phyloP scores from a whole-genome alignment of 2,797 vertebrate genomes.

The Sitta carolinensis region DNA sequence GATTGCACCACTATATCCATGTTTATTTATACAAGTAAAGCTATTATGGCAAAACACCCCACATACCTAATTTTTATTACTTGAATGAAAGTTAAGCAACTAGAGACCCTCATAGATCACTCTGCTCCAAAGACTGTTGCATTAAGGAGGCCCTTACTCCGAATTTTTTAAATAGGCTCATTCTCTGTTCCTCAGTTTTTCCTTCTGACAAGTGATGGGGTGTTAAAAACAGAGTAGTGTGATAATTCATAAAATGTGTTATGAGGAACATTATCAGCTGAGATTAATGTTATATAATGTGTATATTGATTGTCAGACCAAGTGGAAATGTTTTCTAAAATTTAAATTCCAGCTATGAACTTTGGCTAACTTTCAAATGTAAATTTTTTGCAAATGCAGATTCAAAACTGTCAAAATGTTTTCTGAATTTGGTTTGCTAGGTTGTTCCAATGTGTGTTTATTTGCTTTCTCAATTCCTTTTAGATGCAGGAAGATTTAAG shows the following conservation, averaged over 20 bases:
- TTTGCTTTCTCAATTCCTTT: not conserved
- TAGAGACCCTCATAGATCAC: not conserved
- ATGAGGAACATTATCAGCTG: not conserved
- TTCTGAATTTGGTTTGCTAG: not conserved
- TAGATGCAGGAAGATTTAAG: not conserved
- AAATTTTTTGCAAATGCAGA: not conserved
- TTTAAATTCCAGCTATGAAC: not conserved
- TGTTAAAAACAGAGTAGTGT: not conserved
- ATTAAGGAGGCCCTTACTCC: not conserved
- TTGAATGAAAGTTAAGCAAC: not conserved
- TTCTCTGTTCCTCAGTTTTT: not conserved
- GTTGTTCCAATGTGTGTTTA: not conserved
- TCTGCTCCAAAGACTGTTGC: not conserved
- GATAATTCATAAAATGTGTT: not conserved
- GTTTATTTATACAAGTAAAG: not conserved
- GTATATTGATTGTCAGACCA: not conserved
- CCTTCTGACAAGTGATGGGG: not conserved
- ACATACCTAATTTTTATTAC: not conserved
- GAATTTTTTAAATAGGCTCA: not conserved
- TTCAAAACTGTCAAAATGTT: not conserved
- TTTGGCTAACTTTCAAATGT: not conserved
- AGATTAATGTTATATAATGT: not conserved
- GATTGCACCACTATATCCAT: not conserved
- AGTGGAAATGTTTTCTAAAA: slow-evolving; percentile 1
- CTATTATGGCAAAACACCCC: not conserved